Conservation (phyloP, 2,888 invertebrate genomes). For the Pogonocherus hispidulus region DNA sequence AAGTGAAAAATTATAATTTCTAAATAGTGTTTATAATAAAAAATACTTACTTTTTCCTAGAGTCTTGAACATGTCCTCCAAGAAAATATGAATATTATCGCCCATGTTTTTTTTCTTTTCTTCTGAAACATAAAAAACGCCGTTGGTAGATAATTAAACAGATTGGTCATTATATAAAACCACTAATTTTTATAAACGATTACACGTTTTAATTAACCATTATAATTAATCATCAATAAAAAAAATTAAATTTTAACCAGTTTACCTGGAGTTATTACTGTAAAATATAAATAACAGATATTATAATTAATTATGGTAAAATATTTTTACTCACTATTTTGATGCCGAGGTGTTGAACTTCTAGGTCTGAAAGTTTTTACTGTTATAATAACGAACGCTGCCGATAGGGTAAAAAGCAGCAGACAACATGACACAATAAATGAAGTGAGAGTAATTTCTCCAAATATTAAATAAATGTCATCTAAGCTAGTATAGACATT, state of each 20-base stretch:
- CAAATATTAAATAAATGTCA: slow-evolving; percentile 63
- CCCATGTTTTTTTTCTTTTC: slow-evolving; percentile 33
- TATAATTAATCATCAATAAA: too few species aligned
- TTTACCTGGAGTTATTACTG: too few species aligned
- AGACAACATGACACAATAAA: slow-evolving; percentile 75
- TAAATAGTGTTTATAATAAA: not conserved
- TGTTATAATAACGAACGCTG: slow-evolving; percentile 9
- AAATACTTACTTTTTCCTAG: slow-evolving; percentile 36
- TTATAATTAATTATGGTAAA: too few species aligned
- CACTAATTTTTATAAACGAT: too few species aligned
- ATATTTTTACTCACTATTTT: too few species aligned
- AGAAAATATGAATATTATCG: slow-evolving; percentile 57
- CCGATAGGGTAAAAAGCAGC: slow-evolving; percentile 59
- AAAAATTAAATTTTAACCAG: too few species aligned
- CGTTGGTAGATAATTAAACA: not conserved
- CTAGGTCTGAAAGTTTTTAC: not conserved
- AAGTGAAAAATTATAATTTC: too few species aligned
- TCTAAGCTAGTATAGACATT: slow-evolving; percentile 68
- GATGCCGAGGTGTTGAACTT: too few species aligned
- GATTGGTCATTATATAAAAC: too few species aligned
- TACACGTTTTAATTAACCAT: too few species aligned
- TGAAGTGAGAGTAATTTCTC: slow-evolving; percentile 75
- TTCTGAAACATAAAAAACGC: not conserved
- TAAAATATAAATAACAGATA: too few species aligned
- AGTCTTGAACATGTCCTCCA: slow-evolving; percentile 64